Evolutionary conservation across 2,113 vertebrate genomes (phyloP).

Genomic region (Lontra canadensis): DNA sequence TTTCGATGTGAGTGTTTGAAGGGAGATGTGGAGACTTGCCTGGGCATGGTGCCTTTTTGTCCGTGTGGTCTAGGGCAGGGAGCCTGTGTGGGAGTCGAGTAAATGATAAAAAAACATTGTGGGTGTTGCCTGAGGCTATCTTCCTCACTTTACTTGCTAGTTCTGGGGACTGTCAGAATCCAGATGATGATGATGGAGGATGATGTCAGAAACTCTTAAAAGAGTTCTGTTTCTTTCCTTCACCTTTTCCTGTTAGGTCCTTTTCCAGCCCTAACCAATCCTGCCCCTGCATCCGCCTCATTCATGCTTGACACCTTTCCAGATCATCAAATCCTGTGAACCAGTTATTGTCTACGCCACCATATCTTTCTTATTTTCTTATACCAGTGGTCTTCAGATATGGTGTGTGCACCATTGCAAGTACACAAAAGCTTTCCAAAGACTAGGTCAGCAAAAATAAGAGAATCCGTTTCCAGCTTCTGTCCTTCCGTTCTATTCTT

Average conservation of each 20-base stretch:
- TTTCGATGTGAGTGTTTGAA: background rate
- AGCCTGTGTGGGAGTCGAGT: background rate
- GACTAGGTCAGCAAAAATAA: background rate
- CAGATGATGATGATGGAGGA: background rate
- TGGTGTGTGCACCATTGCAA: background rate
- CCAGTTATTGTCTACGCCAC: background rate
- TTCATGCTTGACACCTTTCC: background rate
- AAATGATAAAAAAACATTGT: background rate
- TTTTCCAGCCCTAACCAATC: background rate
- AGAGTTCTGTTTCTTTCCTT: background rate
- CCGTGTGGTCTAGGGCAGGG: background rate
- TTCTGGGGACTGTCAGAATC: background rate
- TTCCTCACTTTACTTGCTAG: background rate
- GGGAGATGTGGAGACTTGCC: background rate
- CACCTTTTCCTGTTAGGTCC: background rate
- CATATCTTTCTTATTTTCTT: background rate
- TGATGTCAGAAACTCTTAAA: background rate
- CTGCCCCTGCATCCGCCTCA: background rate
- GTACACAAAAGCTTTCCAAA: background rate
- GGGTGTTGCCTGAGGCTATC: background rate
- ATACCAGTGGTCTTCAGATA: background rate
- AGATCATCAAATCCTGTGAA: background rate
- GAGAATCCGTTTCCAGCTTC: background rate
- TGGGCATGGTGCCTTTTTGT: conserved; percentile 5
- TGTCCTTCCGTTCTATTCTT: background rate